Conservation (phyloP, 2,113 vertebrate species). For the Embiotoca jacksoni region DNA sequence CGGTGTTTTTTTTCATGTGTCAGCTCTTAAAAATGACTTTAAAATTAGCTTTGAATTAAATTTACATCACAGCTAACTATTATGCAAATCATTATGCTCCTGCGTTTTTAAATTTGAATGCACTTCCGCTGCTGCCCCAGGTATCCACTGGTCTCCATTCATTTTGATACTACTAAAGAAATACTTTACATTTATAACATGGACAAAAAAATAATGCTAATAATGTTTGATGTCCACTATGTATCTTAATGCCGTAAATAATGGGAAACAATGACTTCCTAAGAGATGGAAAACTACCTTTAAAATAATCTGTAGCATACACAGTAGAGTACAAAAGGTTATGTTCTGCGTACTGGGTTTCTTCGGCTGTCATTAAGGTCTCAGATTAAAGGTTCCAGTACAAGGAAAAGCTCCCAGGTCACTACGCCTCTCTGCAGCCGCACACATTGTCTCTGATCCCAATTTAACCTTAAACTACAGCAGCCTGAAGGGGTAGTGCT, state of each 20-base stretch:
- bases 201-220: too few relatives aligned
- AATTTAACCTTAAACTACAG: slow-evolving; percentile 27
- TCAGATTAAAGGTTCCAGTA: not conserved
- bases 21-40: not conserved
- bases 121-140: not conserved
- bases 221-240: too few relatives aligned
- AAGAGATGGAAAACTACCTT: too few relatives aligned
- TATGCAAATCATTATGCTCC: not conserved
- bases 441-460: slow-evolving; percentile 35
- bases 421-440: not conserved
- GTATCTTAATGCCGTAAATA: too few relatives aligned
- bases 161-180: too few relatives aligned
- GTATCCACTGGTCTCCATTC: too few relatives aligned
- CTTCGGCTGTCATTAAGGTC: not conserved
- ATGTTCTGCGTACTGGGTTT: not conserved
- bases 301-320: not conserved
- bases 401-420: not conserved
- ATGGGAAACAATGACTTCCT: too few relatives aligned
- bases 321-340: too few relatives aligned
- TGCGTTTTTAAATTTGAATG: not conserved
- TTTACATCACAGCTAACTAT: not conserved
- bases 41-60: too few relatives aligned
- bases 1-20: not conserved
- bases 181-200: too few relatives aligned
- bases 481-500: slow-evolving; percentile 23